phyloP scores from a whole-genome alignment of 1,140 invertebrate genomes.

The Lordiphosa stackelbergi region DNA sequence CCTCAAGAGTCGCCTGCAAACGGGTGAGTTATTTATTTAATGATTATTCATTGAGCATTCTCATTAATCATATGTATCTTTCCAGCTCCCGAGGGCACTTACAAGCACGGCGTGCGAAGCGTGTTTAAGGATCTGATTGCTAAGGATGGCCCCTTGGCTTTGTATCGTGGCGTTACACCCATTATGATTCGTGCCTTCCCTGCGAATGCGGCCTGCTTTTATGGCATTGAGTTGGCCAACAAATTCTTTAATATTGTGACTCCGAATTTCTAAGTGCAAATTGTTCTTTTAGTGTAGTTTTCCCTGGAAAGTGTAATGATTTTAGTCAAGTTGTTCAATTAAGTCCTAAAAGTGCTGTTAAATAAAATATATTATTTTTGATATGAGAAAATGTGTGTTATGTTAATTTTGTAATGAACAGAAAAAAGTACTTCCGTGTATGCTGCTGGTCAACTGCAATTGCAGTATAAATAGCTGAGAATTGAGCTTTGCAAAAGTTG shows the following conservation, averaged over 20 bases:
- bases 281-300: slow-evolving; percentile 5
- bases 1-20: slow-evolving; percentile 97
- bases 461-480: no score
- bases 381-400: background rate
- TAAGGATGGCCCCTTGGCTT: slow-evolving; percentile 87
- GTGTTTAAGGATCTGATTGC: slow-evolving; percentile 89
- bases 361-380: slow-evolving; percentile 30
- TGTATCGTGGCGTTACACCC: slow-evolving; percentile 91
- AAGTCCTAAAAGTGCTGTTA: slow-evolving; percentile 16
- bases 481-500: no score
- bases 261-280: slow-evolving; percentile 40
- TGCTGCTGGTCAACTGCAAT: no score
- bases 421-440: no score
- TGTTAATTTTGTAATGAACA: no score
- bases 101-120: slow-evolving; percentile 91
- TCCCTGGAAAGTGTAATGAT: background rate
- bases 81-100: slow-evolving; percentile 91
- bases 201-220: slow-evolving; percentile 95
- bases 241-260: slow-evolving; percentile 52
- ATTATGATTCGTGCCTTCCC: slow-evolving; percentile 95
- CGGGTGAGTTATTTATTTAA: slow-evolving; percentile 80
- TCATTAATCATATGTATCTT: background rate
- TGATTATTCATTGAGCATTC: no score
- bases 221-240: slow-evolving; percentile 79
- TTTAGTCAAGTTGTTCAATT: slow-evolving; percentile 1